Percentiles rank a stretch among this genome's conserved stretches.
These are phyloP conservation scores for Parus major DNA, from an alignment of 2,113 vertebrate species.

Conservation along the genomic window DNA sequence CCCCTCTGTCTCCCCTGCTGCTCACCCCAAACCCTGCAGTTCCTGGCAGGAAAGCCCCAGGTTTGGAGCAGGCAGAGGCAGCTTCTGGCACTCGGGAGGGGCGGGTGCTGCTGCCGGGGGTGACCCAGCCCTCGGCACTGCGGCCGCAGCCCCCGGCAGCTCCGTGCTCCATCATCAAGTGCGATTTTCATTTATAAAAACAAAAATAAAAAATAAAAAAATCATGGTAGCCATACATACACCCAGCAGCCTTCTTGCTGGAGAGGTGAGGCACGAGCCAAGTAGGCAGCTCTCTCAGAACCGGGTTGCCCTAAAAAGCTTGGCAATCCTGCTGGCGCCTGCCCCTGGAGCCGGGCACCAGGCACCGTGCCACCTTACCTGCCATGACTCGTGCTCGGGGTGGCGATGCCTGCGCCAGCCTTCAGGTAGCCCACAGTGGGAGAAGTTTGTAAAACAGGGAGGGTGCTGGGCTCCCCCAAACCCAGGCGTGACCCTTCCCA, in stretches of 20 bases:
- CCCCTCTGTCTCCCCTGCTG: no score
- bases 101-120: neutral
- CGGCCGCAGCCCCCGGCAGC: neutral
- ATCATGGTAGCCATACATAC: rapidly evolving
- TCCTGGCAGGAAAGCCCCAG: neutral
- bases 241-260: neutral
- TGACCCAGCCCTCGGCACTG: neutral
- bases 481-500: rapidly evolving
- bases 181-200: neutral
- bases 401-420: neutral
- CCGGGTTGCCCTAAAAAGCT: neutral
- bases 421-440: neutral
- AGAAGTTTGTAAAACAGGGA: neutral
- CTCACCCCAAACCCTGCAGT: neutral
- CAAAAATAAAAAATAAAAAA: no score
- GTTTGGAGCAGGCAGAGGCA: neutral
- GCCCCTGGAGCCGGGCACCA: neutral
- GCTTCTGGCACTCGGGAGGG: neutral
- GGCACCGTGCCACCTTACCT: neutral
- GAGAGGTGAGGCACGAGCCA: neutral
- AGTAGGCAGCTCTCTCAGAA: neutral
- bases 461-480: no score
- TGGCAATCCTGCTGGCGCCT: neutral
- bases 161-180: neutral
- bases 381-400: neutral